Evolutionary conservation across 2,888 invertebrate species (phyloP), one percentile per base, ranked within the genome.

Genomic region (Serripes groenlandicus): DNA sequence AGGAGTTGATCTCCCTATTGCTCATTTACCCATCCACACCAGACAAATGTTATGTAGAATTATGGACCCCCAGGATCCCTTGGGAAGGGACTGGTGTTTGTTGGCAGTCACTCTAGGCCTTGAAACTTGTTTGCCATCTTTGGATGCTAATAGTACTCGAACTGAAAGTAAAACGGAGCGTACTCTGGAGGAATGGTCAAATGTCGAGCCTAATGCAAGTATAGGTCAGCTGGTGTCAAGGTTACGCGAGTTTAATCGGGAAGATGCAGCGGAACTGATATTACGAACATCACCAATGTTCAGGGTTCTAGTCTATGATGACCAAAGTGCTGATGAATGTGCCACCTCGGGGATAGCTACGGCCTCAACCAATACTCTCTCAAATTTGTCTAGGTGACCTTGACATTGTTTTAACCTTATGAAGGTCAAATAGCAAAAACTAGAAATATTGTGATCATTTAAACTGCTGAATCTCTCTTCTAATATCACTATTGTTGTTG

Each of bases 191-290:
- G 95, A 95, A 85, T 96, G 96, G 95, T 93, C 95, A 18, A 93
- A 94, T 68, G 92, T 94, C 30, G 93, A 93, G 60, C 92, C 94
- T 2, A 89, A 90, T n/a, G 93, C 95, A 68, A 95, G 95, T 0
- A 94, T 96, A 49, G 96, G 96, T 64, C 95, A 95, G 68, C 94
- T 97, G 73, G 95, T 96, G 71, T 91, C 94, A 58, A 96, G 96
- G 90, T 95, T 97, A 89, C 94, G 95, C 84, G 96, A 96, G 87
- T 94, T 97, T 89, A 96, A 96, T 71, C 95, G 97, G 56, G 94
- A 95, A 68, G 96, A 96, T 93, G 96, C 96, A 0, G 95, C 96
- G 2, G 96, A 96, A 81, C 95, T 96, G n/a, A 94, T 96, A 23
- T 94, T 96, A 83, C 95, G 96, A 58, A 95, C 96, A 7, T 86